Conservation (phyloP, 2,888 invertebrate species). For the Tipula vernalis region DNA sequence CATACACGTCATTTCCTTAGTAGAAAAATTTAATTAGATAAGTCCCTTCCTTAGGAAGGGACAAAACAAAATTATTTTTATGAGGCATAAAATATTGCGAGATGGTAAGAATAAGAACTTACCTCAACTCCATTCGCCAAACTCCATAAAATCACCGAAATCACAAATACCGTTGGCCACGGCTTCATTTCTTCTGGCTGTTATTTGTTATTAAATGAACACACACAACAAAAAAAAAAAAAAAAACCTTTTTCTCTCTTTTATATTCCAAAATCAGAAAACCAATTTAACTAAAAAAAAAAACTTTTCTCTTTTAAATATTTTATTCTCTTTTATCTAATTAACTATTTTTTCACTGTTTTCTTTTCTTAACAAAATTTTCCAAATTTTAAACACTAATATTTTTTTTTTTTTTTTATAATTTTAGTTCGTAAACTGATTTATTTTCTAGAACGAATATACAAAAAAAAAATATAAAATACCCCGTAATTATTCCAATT, state of each 20-base stretch:
- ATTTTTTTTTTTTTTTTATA: background rate
- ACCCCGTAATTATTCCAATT: background rate
- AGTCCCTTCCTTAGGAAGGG: too few species aligned
- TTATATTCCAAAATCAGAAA: background rate
- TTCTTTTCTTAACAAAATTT: background rate
- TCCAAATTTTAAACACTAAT: background rate
- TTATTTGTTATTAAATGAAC: background rate
- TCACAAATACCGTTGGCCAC: constrained; percentile 11
- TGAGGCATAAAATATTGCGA: background rate
- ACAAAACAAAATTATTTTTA: background rate
- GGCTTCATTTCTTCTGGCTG: constrained; percentile 4
- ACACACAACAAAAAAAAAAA: background rate
- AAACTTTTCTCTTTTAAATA: background rate
- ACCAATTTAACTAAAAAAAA: background rate
- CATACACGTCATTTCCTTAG: background rate
- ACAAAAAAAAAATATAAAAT: background rate
- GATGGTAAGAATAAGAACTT: background rate
- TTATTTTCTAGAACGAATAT: background rate
- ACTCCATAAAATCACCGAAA: constrained; percentile 12
- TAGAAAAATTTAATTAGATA: background rate
- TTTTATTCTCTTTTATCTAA: background rate
- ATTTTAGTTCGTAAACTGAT: background rate
- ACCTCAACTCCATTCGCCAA: constrained; percentile 4
- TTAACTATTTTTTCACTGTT: background rate
- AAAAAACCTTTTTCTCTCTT: background rate